phyloP scores from a whole-genome alignment of 1,140 invertebrate genomes.

The Drosophila equinoxialis region DNA sequence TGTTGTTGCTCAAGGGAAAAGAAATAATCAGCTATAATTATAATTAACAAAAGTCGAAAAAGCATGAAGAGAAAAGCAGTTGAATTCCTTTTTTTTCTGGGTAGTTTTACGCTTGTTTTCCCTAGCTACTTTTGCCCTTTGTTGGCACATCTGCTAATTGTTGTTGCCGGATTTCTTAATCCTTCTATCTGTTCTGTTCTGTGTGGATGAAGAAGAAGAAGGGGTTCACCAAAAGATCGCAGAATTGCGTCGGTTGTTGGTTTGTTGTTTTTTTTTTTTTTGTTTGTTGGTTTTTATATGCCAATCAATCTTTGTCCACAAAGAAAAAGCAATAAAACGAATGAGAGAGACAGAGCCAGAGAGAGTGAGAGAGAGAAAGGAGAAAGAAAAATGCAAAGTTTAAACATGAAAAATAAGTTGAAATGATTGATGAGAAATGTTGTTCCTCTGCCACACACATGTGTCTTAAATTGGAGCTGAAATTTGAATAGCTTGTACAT shows the following conservation, averaged over 20 bases:
- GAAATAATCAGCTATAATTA: constrained; percentile 68
- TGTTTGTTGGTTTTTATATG: constrained; percentile 36
- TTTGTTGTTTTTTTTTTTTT: constrained; percentile 17
- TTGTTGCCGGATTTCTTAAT: constrained; percentile 51
- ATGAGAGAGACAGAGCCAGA: neutral
- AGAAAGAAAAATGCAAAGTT: constrained; percentile 50
- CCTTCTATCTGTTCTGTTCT: constrained; percentile 15
- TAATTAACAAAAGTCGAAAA: constrained; percentile 63
- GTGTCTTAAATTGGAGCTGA: constrained; percentile 52
- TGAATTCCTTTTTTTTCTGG: neutral
- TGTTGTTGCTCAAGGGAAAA: constrained; percentile 30
- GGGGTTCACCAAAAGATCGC: constrained; percentile 43
- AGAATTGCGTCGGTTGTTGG: constrained; percentile 11
- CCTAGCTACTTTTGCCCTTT: constrained; percentile 23
- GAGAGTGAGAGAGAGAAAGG: neutral
- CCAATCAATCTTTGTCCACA: constrained; percentile 73
- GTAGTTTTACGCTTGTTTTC: constrained; percentile 14
- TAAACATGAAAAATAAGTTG: constrained; percentile 73
- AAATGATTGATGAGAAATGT: constrained; percentile 70
- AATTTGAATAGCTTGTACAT: constrained; percentile 43
- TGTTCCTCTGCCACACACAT: constrained; percentile 39
- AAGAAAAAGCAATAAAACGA: constrained; percentile 5
- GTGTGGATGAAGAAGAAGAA: neutral
- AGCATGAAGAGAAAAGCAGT: constrained; percentile 4
- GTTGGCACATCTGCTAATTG: constrained; percentile 72